Evolutionary conservation across 2,888 invertebrate genomes (phyloP), one percentile per base, ranked within the genome.

Genomic region (Sturmia bella): DNA sequence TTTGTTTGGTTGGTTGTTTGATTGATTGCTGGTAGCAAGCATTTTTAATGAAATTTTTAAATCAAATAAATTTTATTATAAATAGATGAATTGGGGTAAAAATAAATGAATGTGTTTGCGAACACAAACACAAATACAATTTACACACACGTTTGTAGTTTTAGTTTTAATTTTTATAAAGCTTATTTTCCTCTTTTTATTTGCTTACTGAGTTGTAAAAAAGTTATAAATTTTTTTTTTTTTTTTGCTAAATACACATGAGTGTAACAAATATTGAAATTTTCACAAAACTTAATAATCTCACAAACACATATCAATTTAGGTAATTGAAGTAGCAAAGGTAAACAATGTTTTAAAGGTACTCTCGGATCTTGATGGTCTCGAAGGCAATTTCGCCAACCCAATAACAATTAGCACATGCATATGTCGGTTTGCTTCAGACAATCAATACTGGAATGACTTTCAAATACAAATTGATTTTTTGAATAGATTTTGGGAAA

Each of bases 41-140:
- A 24, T 63, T 77, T 76, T 48, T 77, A 63, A 75, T 61, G 61
- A 50, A 61, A 76, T 68, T 68, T 76, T 63, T 56, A 76, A 27
- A 63, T 64, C 72, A 48, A 64, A 78, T 59, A 24, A 74, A 57
- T 74, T 57, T 66, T 54, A 73, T 73, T 45, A 57, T 39, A 57
- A 37, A 27, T 9, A 27, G 32, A 32, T 32, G 32, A 32, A 9
- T 32, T 32, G 32, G 9, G 5, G 32, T 32, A 32, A 27, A 27
- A 17, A 63, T 6, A 6, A n/a, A n/a, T 19, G 5, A 37, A 39
- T 59, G 39, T 12, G 54, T 32, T 15, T 64, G 37, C 13, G 27
- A 11, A 63, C 12, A 63, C 24, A 15, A n/a, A 17, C 24, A 13
- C 15, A 19, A 3, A 37, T 21, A 21, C 15, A 41, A n/a, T n/a